Conservation (phyloP, 2,113 vertebrate genomes). For the Mola mola region DNA sequence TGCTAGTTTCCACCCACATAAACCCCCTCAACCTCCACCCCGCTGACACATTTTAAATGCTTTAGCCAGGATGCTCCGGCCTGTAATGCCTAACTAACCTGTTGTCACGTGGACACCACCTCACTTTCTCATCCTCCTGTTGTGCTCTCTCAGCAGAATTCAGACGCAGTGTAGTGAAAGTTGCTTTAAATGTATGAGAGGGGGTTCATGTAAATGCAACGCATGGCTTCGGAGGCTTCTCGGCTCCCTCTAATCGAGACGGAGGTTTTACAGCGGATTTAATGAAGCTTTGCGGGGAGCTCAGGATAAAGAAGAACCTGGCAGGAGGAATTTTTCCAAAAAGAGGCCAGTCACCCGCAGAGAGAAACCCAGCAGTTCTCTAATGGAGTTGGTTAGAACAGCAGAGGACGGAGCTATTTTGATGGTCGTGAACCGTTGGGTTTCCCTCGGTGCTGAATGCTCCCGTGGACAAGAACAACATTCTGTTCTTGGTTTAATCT, state of each 20-base stretch:
- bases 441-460: neutral
- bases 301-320: slow-evolving; percentile 40
- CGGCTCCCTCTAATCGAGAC: slow-evolving; percentile 10
- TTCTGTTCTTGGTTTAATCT: too few species aligned
- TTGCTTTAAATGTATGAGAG: neutral
- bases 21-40: slow-evolving; percentile 15
- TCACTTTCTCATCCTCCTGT: neutral
- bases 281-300: slow-evolving; percentile 46
- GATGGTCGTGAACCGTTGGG: slow-evolving; percentile 10
- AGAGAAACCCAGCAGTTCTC: slow-evolving; percentile 31
- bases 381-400: slow-evolving; percentile 4
- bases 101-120: neutral
- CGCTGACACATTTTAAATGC: neutral
- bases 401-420: slow-evolving; percentile 5
- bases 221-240: neutral
- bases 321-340: slow-evolving; percentile 45
- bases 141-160: neutral
- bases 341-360: slow-evolving; percentile 12
- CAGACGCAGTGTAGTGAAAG: neutral
- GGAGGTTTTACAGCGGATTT: slow-evolving; percentile 40
- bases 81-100: slow-evolving; percentile 17
- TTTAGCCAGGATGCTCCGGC: neutral
- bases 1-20: slow-evolving; percentile 43
- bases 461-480: too few species aligned
- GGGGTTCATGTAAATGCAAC: slow-evolving; percentile 14